Evolutionary conservation across 2,888 invertebrate genomes (phyloP).

Genomic region (Amiota minor): DNA sequence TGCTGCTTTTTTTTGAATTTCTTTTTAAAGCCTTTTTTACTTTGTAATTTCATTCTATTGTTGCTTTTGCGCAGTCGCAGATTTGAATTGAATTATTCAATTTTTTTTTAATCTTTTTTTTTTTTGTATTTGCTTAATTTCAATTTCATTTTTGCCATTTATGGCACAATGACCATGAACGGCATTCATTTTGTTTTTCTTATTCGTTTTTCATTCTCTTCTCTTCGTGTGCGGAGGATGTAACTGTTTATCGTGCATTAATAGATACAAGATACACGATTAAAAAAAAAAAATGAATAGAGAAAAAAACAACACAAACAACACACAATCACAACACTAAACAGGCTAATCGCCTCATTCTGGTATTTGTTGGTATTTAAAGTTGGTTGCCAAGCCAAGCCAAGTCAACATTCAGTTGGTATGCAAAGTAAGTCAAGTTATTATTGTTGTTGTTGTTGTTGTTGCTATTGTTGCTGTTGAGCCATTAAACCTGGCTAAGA

Average conservation of each 20-base stretch:
- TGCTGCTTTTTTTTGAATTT: no score
- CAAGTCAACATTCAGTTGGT: no score
- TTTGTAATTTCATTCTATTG: background rate
- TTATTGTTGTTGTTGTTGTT: background rate
- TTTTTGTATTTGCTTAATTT: slow-evolving; percentile 64
- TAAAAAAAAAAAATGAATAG: slow-evolving; percentile 39
- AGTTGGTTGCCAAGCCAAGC: no score
- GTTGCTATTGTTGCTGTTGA: background rate
- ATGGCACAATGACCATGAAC: slow-evolving; percentile 70
- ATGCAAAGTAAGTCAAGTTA: background rate
- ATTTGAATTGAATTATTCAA: slow-evolving; percentile 10
- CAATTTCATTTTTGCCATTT: slow-evolving; percentile 68
- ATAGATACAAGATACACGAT: slow-evolving; percentile 44
- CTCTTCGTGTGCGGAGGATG: slow-evolving; percentile 56
- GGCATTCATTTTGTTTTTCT: slow-evolving; percentile 45
- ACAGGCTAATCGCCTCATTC: background rate
- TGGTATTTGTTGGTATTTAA: background rate
- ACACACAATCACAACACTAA: background rate
- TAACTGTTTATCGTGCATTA: slow-evolving; percentile 54
- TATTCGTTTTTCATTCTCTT: slow-evolving; percentile 18
- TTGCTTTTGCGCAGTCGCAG: background rate
- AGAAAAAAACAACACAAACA: slow-evolving; percentile 3
- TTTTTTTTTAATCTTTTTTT: slow-evolving; percentile 36
- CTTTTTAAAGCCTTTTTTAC: no score
- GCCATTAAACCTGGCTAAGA: background rate